A percentile compares a stretch with the other conserved stretches of the same genome.
Evolutionary conservation across 2,888 invertebrate species (phyloP).

Genomic region (Thecophora atra): DNA sequence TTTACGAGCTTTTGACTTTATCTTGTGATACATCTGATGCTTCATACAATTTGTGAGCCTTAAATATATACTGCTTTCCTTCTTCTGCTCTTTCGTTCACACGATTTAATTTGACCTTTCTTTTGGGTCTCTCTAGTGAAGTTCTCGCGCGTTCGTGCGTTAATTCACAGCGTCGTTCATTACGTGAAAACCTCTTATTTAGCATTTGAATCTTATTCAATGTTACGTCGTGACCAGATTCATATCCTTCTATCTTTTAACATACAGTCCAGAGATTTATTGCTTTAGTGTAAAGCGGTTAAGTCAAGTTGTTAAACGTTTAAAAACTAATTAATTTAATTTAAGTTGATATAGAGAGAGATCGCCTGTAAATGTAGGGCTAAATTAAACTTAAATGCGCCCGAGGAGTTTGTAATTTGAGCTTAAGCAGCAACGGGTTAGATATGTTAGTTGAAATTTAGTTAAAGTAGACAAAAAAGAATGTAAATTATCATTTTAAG

Average conservation of each 20-base stretch:
- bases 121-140: too few species aligned
- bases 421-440: too few species aligned
- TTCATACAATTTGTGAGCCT: slow-evolving; percentile 3
- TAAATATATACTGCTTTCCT: too few species aligned
- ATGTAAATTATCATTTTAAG: too few species aligned
- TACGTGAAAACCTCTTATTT: slow-evolving; percentile 2
- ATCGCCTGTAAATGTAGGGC: slow-evolving; percentile 11
- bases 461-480: too few species aligned
- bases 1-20: slow-evolving; percentile 9
- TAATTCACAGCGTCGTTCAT: neutral
- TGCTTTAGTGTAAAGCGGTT: neutral
- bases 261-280: slow-evolving; percentile 20
- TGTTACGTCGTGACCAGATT: slow-evolving; percentile 7
- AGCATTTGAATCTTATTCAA: slow-evolving; percentile 28
- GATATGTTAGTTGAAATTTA: too few species aligned
- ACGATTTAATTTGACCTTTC: neutral
- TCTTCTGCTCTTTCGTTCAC: too few species aligned
- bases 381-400: neutral
- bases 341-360: slow-evolving; percentile 42
- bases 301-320: slow-evolving; percentile 40
- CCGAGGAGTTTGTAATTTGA: slow-evolving; percentile 2
- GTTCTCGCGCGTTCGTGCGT: slow-evolving; percentile 1
- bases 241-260: neutral
- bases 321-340: slow-evolving; percentile 50
- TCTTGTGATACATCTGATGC: too few species aligned